These are phyloP conservation scores for Papilio gigon DNA, from an alignment of 2,888 invertebrate species.

Conservation along the genomic window DNA sequence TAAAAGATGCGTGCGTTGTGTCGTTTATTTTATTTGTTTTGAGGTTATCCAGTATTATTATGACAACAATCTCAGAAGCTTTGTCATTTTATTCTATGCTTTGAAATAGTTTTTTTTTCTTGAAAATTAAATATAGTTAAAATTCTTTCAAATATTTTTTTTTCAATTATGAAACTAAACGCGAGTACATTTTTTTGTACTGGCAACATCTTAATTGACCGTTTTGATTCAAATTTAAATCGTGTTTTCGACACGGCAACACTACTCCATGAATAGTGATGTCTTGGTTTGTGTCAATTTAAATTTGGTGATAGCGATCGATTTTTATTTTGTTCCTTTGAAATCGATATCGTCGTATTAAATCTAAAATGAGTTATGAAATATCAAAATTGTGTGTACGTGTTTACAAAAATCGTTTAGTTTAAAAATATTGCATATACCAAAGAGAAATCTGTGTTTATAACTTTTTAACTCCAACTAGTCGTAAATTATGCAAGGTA, in stretches of 20 bases:
- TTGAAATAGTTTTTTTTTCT: neutral
- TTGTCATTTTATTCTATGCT: neutral
- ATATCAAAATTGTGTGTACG: neutral
- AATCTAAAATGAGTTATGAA: neutral
- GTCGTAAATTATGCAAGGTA: too few species aligned
- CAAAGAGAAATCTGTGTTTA: too few species aligned
- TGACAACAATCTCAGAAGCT: neutral
- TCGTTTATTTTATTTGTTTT: neutral
- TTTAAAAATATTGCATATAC: too few species aligned
- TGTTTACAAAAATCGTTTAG: neutral
- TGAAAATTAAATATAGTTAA: neutral
- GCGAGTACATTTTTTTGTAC: neutral
- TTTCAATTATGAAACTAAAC: too few species aligned
- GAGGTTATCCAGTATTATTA: neutral
- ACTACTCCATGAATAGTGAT: constrained; percentile 31
- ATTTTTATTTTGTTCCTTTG: neutral
- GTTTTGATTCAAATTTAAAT: constrained; percentile 56
- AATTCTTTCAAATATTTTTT: too few species aligned
- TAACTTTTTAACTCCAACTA: too few species aligned
- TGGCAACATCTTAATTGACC: constrained; percentile 47
- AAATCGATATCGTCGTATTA: neutral
- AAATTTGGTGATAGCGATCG: neutral
- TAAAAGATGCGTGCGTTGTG: neutral
- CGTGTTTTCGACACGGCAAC: constrained; percentile 54
- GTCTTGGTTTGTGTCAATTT: neutral